Evolutionary conservation across 2,797 vertebrate genomes (phyloP).

Genomic region (Choloepus didactylus): DNA sequence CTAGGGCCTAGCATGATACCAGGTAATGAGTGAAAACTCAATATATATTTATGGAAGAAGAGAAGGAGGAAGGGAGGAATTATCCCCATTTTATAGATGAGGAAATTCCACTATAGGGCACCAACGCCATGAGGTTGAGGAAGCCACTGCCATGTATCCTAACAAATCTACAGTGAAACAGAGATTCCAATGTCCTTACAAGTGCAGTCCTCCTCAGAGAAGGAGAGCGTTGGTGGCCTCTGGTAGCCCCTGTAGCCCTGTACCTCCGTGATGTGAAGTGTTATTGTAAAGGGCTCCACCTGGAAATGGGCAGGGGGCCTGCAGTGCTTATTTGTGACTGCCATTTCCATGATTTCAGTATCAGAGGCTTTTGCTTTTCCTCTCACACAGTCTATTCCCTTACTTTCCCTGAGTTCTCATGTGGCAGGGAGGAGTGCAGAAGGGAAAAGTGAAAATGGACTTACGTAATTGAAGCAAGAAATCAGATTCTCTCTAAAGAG

Average conservation of each 20-base stretch:
- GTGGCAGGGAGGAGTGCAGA: not conserved
- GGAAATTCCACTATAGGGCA: not conserved
- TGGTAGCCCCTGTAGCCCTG: not conserved
- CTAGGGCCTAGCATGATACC: not conserved
- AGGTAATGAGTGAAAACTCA: not conserved
- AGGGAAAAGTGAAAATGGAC: not conserved
- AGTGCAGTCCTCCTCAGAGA: not conserved
- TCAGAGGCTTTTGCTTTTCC: not conserved
- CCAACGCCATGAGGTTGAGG: not conserved
- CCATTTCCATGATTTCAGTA: not conserved
- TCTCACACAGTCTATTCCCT: not conserved
- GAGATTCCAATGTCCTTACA: not conserved
- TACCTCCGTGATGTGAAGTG: not conserved
- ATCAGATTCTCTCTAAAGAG: not conserved
- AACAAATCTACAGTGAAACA: not conserved
- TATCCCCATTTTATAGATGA: not conserved
- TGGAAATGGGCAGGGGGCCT: not conserved
- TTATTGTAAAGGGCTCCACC: not conserved
- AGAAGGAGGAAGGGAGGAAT: not conserved
- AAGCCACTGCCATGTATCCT: not conserved
- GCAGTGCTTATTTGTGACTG: not conserved
- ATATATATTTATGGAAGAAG: not conserved
- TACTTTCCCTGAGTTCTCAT: not conserved
- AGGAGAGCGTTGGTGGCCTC: not conserved
- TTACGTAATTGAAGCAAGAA: not conserved